A percentile compares a stretch with the other conserved stretches of the same genome.
Conservation (phyloP, 2,113 vertebrate genomes). For the Pygoscelis adeliae region DNA sequence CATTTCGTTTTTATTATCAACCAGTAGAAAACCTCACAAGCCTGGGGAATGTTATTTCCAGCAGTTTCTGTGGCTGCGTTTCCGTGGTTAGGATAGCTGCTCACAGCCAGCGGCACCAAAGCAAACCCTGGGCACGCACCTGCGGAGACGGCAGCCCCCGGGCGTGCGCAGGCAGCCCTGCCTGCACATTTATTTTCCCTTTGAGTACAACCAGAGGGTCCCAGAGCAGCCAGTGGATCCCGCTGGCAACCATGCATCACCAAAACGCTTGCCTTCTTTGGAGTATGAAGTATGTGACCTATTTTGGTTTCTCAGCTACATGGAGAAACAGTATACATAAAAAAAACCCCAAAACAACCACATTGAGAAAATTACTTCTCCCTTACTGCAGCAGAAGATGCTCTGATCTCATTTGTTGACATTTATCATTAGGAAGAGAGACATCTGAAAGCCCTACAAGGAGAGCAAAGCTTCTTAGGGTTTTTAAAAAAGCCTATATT, state of each 20-base stretch:
- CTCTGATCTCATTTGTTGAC: neutral
- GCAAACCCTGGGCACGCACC: neutral
- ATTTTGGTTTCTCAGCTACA: neutral
- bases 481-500: neutral
- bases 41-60: neutral
- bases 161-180: rapidly evolving
- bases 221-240: neutral
- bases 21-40: neutral
- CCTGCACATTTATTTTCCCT: rapidly evolving
- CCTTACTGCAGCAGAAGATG: neutral
- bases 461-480: constrained; percentile 28
- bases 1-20: neutral
- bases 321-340: neutral
- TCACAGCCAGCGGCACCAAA: neutral
- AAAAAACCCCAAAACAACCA: too few species aligned
- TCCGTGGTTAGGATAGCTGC: neutral
- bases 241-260: neutral
- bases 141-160: rapidly evolving
- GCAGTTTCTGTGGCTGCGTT: neutral
- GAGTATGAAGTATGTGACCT: neutral
- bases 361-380: neutral
- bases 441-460: neutral
- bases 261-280: rapidly evolving
- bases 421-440: neutral
- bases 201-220: neutral